These are phyloP conservation scores for Pica pica DNA, from an alignment of 2,113 vertebrate species.

Conservation along the genomic window DNA sequence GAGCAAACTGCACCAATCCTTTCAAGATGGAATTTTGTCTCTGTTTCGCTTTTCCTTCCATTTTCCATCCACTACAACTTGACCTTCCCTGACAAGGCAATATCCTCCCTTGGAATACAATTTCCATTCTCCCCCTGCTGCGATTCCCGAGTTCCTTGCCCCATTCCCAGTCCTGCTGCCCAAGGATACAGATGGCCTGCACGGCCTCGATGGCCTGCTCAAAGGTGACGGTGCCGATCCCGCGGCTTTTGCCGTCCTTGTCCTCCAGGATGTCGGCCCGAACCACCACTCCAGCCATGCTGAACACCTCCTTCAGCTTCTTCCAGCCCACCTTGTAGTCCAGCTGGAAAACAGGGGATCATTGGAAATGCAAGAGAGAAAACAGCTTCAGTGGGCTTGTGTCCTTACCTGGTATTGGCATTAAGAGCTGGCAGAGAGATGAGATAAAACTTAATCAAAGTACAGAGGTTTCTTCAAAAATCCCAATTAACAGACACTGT, in stretches of 20 bases:
- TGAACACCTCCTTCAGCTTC: conserved; percentile 96
- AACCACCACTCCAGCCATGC: conserved; percentile 91
- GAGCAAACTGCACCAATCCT: background rate
- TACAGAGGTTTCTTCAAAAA: background rate
- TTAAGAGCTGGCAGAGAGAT: fast-evolving
- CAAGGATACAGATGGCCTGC: conserved; percentile 98
- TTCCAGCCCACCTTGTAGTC: conserved; percentile 99
- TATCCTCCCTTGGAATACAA: fast-evolving
- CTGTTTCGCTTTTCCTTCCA: fast-evolving
- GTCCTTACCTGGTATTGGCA: background rate
- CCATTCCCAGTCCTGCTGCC: fast-evolving
- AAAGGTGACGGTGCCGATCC: conserved; percentile 95
- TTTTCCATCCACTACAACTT: background rate
- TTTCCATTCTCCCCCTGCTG: fast-evolving
- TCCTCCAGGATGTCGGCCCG: conserved; percentile 93
- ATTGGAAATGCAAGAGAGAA: background rate
- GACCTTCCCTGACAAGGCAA: too few relatives aligned
- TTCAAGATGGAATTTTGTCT: background rate
- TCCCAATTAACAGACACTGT: background rate
- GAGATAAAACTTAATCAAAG: fast-evolving
- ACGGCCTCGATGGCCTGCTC: conserved; percentile 95
- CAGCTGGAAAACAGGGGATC: conserved; percentile 69
- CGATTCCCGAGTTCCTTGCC: fast-evolving
- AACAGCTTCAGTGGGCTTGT: fast-evolving
- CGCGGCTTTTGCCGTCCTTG: conserved; percentile 95